Base-by-base conservation (phyloP, 2,888 invertebrate genomes). In the Cryptosula pallasiana region DNA sequence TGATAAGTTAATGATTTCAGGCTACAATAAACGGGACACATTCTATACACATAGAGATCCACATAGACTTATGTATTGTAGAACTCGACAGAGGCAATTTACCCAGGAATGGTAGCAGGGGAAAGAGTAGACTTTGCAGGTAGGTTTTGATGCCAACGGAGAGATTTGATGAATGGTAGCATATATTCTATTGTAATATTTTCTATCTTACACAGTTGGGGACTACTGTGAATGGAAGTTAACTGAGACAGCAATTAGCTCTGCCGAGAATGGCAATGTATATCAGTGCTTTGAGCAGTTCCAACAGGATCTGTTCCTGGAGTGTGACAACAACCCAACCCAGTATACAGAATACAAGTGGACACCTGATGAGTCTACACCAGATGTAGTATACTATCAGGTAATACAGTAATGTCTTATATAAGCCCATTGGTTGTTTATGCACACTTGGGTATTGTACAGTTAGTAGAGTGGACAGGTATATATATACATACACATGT, bases 311-410 rank as follows among this genome's bases (percentile, higher is more conserved):
- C 88, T 96, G 73, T 77, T 86, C 54, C 89, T 90, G 81, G 82
- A 86, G 23, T 95, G 95, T 85, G 90, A 90, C 76, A 94, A 94
- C 0, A 90, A 91, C 73, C 90, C 93, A 0, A 92, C 90, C 0
- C 86, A 88, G 73, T 88, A 94, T 71, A 90, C 90, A 82, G 63
- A 63, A 9, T 63, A 29, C 32, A 27, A 29, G 29, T 95, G 94
- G 94, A 93, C 92, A 0, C 94, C 95, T 45, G 90, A 91, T 0
- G 86, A 89, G 77, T 90, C 93, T 82, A 92, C 94, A 0, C 95
- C 95, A 0, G 90, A 93, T 85, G 80, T 90, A 72, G 87, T 94
- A 0, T 95, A 94, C 81, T 95, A 95, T 84, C 95, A 95, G 90
- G 95, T 94, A 84, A 35, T 72, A 35, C n/a, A n/a, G n/a, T n/a